Evolutionary conservation across 2,888 invertebrate genomes (phyloP).

Genomic region (Dromius quadrimaculatus): DNA sequence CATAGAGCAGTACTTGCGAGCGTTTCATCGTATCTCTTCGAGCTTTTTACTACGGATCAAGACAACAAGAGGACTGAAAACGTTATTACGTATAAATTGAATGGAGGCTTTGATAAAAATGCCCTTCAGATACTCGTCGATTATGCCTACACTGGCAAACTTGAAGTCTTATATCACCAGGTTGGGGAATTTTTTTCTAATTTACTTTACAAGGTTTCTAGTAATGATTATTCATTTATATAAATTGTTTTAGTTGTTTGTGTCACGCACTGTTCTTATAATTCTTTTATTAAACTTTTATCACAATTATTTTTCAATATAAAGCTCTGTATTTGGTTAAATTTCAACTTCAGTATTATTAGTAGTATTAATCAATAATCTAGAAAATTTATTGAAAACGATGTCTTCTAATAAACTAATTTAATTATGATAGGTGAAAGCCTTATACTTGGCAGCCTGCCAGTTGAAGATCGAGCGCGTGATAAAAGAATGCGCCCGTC

Average conservation of each 20-base stretch:
- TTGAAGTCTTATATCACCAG: slow-evolving; percentile 68
- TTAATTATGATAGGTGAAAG: slow-evolving; percentile 70
- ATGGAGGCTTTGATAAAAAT: slow-evolving; percentile 74
- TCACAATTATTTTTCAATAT: no score
- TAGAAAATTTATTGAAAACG: no score
- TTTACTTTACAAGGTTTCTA: slow-evolving; percentile 10
- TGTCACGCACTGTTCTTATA: no score
- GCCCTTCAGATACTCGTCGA: slow-evolving; percentile 83
- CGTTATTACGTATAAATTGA: slow-evolving; percentile 72
- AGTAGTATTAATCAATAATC: no score
- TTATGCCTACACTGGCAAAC: slow-evolving; percentile 84
- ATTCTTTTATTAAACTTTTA: no score
- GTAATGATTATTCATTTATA: no score
- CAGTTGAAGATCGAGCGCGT: slow-evolving; percentile 82
- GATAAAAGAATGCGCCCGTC: slow-evolving; percentile 78
- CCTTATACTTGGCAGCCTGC: slow-evolving; percentile 84
- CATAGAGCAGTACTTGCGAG: slow-evolving; percentile 86
- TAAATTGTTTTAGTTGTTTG: no score
- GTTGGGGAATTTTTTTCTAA: slow-evolving; percentile 59
- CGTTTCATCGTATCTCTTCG: slow-evolving; percentile 81
- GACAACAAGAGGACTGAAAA: slow-evolving; percentile 68
- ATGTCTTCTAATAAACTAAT: background rate
- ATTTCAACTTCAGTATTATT: no score
- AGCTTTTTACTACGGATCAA: slow-evolving; percentile 75
- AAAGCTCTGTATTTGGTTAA: no score